phyloP scores from a whole-genome alignment of 1,140 invertebrate species.

The Phenacoccus solenopsis region DNA sequence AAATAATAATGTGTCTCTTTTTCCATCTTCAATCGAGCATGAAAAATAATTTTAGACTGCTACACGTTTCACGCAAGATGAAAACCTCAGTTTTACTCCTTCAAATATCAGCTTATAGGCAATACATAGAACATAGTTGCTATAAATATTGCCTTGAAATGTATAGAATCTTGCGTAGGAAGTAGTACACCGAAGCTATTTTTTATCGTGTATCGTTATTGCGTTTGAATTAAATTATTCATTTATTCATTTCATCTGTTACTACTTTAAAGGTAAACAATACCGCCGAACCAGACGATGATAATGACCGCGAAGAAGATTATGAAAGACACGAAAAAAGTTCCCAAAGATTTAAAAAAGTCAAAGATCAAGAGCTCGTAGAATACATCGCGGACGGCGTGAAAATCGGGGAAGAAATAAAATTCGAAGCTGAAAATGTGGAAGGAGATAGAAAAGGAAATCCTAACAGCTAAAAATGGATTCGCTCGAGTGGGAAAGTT shows the following conservation, averaged over 20 bases:
- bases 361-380: slow-evolving; percentile 54
- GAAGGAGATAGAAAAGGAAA: slow-evolving; percentile 49
- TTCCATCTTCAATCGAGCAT: no score
- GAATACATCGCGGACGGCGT: slow-evolving; percentile 62
- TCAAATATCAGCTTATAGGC: no score
- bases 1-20: no score
- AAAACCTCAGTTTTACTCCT: no score
- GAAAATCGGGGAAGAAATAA: slow-evolving; percentile 57
- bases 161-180: no score
- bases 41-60: no score
- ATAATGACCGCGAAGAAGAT: slow-evolving; percentile 36
- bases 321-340: slow-evolving; percentile 39
- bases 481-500: slow-evolving; percentile 54
- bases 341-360: slow-evolving; percentile 38
- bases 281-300: slow-evolving; percentile 53
- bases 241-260: no score
- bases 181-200: no score
- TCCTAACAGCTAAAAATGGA: slow-evolving; percentile 43
- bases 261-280: slow-evolving; percentile 62
- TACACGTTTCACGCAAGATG: no score
- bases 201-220: neutral
- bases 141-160: no score
- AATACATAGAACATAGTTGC: no score
- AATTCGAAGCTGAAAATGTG: slow-evolving; percentile 60
- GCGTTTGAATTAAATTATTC: neutral